Evolutionary conservation across 2,113 vertebrate genomes (phyloP).

Genomic region (Albula glossodonta): DNA sequence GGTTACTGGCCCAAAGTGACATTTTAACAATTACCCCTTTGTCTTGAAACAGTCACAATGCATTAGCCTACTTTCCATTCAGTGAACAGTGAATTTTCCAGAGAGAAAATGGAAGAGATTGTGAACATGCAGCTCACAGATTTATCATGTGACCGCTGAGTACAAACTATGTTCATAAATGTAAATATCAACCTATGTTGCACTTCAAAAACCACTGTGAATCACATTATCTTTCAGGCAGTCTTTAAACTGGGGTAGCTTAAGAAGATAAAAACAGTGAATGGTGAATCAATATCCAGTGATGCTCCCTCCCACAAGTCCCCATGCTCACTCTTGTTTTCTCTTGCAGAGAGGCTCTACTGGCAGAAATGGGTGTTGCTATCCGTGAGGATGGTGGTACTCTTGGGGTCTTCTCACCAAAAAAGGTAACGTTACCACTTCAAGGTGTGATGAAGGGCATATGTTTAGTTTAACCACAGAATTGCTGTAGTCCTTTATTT

Average conservation of each 20-base stretch:
- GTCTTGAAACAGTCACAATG: neutral
- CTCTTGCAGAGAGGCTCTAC: constrained; percentile 85
- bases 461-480: neutral
- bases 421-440: constrained; percentile 81
- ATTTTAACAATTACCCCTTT: neutral
- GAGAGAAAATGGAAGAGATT: neutral
- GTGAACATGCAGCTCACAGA: neutral
- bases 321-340: constrained; percentile 13
- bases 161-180: neutral
- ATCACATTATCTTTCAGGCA: neutral
- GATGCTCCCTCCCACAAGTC: neutral
- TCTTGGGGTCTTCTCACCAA: constrained; percentile 95
- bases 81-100: neutral
- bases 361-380: constrained; percentile 98
- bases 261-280: neutral
- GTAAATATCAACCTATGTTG: neutral
- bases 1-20: constrained; percentile 8
- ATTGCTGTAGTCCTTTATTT: neutral
- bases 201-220: neutral
- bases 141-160: neutral
- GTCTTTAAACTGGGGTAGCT: neutral
- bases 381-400: constrained; percentile 98
- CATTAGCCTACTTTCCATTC: neutral
- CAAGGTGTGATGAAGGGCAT: neutral
- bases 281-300: neutral